Base-by-base conservation (phyloP, 1,140 invertebrate genomes). In the Lucilia sericata region DNA sequence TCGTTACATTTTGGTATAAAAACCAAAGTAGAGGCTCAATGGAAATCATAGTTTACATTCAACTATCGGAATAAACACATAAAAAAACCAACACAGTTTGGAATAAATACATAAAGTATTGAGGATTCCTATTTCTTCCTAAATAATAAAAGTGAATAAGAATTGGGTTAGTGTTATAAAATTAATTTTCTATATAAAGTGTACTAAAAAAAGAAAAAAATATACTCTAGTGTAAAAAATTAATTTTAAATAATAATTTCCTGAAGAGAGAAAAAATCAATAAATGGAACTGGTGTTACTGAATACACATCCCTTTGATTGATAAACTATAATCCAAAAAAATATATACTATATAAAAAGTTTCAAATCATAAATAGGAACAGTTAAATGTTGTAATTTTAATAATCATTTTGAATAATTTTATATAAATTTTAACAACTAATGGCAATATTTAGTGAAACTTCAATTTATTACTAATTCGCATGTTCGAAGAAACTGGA, bases 11-110 rank as follows among this genome's bases (percentile, higher is more conserved):
- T 83, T 74, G 30, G 83, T 89, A 89, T 89, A 89, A 89, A 89
- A 89, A 84, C 88, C 88, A 87, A 89, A 88, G 87, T 85, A 8
- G 78, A 81, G 85, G 84, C 85, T 85, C 85, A 85, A 70, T 78
- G 84, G 82, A 51, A 87, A 88, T 87, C 85, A 86, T 89, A 89
- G 88, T 89, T 89, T 87, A 86, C 86, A 89, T 88, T 88, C 86
- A 85, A 86, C 87, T 85, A 86, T 87, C 88, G 88, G 88, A 85
- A 82, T 82, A 82, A 70, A 82, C 55, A 60, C 34, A 17, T n/a
- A n/a, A 21, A 70, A 21, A 70, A 2, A 70, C 9, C 34, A 80
- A 78, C n/a, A 80, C 14, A 78, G 8, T 70, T 70, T 70, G 65
- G 65, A 70, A 21, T 70, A 70, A 70, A 4, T 5, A 70, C 5